phyloP scores from a whole-genome alignment of 2,888 invertebrate genomes.

The Pantelozetes paolii region DNA sequence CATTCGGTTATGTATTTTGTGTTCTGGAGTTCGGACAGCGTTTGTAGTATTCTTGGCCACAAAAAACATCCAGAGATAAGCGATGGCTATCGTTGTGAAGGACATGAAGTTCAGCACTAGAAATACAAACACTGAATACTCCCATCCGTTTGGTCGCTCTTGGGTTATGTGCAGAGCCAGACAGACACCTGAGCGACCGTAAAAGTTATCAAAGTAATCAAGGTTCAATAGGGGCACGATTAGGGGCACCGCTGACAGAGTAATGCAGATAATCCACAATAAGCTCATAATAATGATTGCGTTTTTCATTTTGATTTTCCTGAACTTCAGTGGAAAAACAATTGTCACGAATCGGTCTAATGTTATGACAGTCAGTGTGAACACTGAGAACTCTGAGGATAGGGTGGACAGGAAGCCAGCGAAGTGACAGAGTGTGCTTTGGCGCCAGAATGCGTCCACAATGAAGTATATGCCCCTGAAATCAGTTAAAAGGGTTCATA shows the following conservation, averaged over 20 bases:
- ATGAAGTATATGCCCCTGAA: slow-evolving; percentile 54
- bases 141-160: slow-evolving; percentile 57
- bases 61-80: slow-evolving; percentile 57
- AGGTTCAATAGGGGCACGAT: slow-evolving; percentile 50
- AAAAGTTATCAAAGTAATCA: slow-evolving; percentile 56
- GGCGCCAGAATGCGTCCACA: slow-evolving; percentile 52
- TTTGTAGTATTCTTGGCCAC: slow-evolving; percentile 55
- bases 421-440: slow-evolving; percentile 51
- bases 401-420: slow-evolving; percentile 54
- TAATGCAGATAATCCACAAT: slow-evolving; percentile 51
- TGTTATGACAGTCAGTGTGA: slow-evolving; percentile 53
- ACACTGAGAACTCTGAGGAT: slow-evolving; percentile 53
- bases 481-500: neutral
- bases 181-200: slow-evolving; percentile 58
- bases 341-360: slow-evolving; percentile 53
- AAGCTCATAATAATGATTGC: slow-evolving; percentile 49
- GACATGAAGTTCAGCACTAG: slow-evolving; percentile 56
- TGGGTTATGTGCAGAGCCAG: slow-evolving; percentile 57
- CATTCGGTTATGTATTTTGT: slow-evolving; percentile 50
- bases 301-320: slow-evolving; percentile 38
- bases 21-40: slow-evolving; percentile 52
- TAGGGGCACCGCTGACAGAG: slow-evolving; percentile 52
- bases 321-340: slow-evolving; percentile 52
- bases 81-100: slow-evolving; percentile 55
- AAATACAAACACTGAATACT: slow-evolving; percentile 58